Evolutionary conservation across 1,140 invertebrate species (phyloP).

Genomic region (Polyergus mexicanus): DNA sequence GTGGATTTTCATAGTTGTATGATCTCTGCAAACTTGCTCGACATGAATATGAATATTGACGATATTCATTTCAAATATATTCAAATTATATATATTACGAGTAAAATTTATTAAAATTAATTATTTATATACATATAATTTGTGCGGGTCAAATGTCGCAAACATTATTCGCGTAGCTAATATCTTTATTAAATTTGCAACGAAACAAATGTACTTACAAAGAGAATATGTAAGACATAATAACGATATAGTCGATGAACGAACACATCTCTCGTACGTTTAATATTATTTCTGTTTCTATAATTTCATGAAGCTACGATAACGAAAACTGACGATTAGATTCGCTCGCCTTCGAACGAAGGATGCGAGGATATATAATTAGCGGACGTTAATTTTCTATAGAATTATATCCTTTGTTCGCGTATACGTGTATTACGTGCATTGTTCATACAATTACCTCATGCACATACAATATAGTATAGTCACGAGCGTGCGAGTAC

Average conservation of each 20-base stretch:
- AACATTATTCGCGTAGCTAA: not conserved
- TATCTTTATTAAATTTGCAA: constrained; percentile 38
- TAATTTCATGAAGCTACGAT: not conserved
- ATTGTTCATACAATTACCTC: constrained; percentile 46
- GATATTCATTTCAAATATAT: constrained; percentile 27
- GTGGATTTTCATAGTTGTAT: constrained; percentile 23
- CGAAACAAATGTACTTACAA: not conserved
- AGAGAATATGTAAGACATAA: not conserved
- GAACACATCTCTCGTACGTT: not conserved
- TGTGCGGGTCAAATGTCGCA: not conserved
- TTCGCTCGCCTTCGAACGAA: not conserved
- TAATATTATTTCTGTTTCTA: not conserved
- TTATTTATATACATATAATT: constrained; percentile 35
- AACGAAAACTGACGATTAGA: not conserved
- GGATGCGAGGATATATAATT: not conserved
- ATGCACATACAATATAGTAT: constrained; percentile 7
- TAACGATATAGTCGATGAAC: not conserved
- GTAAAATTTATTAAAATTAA: constrained; percentile 23
- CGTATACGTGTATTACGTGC: constrained; percentile 7
- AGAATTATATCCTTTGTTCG: constrained; percentile 6
- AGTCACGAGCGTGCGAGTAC: not conserved
- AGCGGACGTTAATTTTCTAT: constrained; percentile 31
- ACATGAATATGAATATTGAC: constrained; percentile 40
- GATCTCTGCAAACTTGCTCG: constrained; percentile 4
- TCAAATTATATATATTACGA: not conserved